phyloP scores from a whole-genome alignment of 2,113 vertebrate species.

The Cryptomyrus ogoouensis region DNA sequence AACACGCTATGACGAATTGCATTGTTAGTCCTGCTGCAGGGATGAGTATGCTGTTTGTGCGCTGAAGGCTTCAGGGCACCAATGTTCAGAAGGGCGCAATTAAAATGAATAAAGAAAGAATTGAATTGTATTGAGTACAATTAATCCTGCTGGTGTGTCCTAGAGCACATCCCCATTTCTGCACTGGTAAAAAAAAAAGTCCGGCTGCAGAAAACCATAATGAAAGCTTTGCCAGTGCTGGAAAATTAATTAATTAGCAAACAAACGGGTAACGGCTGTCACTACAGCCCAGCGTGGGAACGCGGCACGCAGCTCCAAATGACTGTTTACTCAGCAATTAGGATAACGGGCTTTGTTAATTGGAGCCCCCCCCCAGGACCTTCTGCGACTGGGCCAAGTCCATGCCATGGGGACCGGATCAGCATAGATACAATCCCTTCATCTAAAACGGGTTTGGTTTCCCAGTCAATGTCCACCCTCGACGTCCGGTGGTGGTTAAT shows the following conservation, averaged over 20 bases:
- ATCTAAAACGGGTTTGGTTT: not conserved
- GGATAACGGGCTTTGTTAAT: slow-evolving; percentile 36
- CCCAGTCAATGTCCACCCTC: not conserved
- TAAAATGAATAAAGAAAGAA: not conserved
- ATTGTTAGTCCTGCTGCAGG: not conserved
- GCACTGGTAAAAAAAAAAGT: not conserved
- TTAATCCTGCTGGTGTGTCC: not conserved
- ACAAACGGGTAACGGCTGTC: slow-evolving; percentile 8
- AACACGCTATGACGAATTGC: not conserved
- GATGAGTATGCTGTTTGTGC: not conserved
- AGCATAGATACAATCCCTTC: not conserved
- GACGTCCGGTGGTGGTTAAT: not conserved
- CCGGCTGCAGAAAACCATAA: not conserved
- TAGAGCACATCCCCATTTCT: not conserved
- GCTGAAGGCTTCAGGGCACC: not conserved
- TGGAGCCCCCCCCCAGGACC: slow-evolving; percentile 27
- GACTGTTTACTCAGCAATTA: slow-evolving; percentile 34
- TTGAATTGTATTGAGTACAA: not conserved
- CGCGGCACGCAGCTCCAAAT: slow-evolving; percentile 32
- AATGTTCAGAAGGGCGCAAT: not conserved
- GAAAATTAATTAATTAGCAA: slow-evolving; percentile 5
- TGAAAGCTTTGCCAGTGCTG: not conserved
- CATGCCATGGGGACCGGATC: not conserved
- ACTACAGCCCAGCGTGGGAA: slow-evolving; percentile 23
- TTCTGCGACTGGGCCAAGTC: not conserved